Evolutionary conservation across 2,797 vertebrate genomes (phyloP).

Genomic region (Gymnoscopelus microlampas): DNA sequence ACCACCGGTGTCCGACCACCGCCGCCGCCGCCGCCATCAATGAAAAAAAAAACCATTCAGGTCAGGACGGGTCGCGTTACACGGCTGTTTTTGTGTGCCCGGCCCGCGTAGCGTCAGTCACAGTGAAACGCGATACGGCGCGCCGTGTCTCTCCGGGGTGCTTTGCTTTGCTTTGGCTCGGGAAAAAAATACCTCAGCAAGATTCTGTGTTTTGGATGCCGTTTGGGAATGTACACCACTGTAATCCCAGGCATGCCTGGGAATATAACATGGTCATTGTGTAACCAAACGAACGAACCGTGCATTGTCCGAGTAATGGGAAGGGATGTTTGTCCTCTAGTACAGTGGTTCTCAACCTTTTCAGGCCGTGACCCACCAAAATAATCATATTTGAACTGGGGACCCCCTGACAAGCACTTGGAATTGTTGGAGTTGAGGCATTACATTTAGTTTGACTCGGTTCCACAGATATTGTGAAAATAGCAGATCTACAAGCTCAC

Average conservation of each 20-base stretch:
- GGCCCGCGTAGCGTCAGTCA: not conserved
- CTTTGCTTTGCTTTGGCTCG: slow-evolving; percentile 1
- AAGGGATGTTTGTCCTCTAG: not conserved
- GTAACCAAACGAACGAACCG: not conserved
- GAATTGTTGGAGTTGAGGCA: too few relatives aligned
- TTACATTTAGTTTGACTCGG: too few relatives aligned
- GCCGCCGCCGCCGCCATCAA: too few relatives aligned
- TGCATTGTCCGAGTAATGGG: slow-evolving; percentile 1
- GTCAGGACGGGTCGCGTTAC: slow-evolving; percentile 2
- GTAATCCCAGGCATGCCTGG: slow-evolving; percentile 14
- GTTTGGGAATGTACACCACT: slow-evolving; percentile 16
- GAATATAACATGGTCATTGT: slow-evolving; percentile 23
- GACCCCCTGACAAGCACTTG: too few relatives aligned
- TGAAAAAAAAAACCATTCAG: slow-evolving; percentile 16
- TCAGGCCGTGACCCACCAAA: too few relatives aligned
- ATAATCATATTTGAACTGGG: too few relatives aligned
- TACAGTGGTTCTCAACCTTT: too few relatives aligned
- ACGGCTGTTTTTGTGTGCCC: not conserved
- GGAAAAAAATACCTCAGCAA: not conserved
- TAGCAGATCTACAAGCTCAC: too few relatives aligned
- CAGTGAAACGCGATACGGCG: not conserved
- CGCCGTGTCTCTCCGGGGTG: not conserved
- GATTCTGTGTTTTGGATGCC: slow-evolving; percentile 1
- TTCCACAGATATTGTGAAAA: too few relatives aligned
- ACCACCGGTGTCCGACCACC: too few relatives aligned